These are phyloP conservation scores for Caenorhabditis tropicalis DNA, from an alignment of 1,140 invertebrate species.

Conservation along the genomic window DNA sequence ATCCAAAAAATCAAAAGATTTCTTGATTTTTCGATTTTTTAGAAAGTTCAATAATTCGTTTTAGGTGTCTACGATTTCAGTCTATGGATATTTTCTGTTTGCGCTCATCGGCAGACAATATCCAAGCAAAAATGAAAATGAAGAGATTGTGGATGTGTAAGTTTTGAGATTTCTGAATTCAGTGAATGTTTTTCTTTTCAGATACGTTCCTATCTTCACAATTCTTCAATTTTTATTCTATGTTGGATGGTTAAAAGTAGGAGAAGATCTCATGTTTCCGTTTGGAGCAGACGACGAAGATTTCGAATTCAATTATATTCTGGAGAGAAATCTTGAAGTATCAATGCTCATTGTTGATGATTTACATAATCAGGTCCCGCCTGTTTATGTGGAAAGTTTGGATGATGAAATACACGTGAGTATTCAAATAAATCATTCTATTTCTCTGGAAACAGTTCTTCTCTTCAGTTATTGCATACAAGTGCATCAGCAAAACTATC, in stretches of 20 bases:
- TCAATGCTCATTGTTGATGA: slow-evolving; percentile 60
- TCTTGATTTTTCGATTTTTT: too few species aligned
- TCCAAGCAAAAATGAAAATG: slow-evolving; percentile 41
- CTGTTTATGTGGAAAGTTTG: slow-evolving; percentile 59
- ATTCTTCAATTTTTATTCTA: slow-evolving; percentile 89
- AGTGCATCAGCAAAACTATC: slow-evolving; percentile 45
- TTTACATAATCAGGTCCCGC: slow-evolving; percentile 60
- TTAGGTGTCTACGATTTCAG: slow-evolving; percentile 68
- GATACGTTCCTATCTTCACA: slow-evolving; percentile 86
- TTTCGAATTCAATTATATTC: slow-evolving; percentile 61
- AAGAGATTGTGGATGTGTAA: background rate
- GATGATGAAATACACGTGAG: slow-evolving; percentile 56
- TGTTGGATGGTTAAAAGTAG: slow-evolving; percentile 81
- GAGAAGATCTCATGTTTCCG: slow-evolving; percentile 62
- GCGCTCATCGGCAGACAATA: slow-evolving; percentile 60
- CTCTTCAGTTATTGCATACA: slow-evolving; percentile 51
- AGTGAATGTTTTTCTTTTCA: background rate
- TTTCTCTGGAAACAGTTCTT: background rate
- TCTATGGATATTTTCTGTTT: slow-evolving; percentile 60
- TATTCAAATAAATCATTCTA: background rate
- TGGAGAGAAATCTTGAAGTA: slow-evolving; percentile 59
- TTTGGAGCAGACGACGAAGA: slow-evolving; percentile 63
- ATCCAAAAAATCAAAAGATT: background rate
- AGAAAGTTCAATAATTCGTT: background rate
- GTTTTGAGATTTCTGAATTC: background rate